Percentiles rank a stretch among this genome's conserved stretches.
Evolutionary conservation across 2,888 invertebrate genomes (phyloP).

Genomic region (Danaus chrysippus): DNA sequence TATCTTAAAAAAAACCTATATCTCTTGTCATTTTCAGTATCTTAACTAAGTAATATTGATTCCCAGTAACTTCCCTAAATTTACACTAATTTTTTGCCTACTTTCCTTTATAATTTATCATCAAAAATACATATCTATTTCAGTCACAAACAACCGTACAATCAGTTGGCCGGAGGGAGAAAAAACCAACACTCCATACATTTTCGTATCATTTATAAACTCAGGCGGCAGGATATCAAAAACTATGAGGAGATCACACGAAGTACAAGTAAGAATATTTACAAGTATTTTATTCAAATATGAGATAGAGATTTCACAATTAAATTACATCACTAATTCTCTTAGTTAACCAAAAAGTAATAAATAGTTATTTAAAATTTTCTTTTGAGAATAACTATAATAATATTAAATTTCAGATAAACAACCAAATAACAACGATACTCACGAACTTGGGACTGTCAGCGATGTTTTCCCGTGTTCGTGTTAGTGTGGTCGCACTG

Average conservation of each 20-base stretch:
- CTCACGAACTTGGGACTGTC: constrained; percentile 49
- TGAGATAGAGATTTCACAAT: too few relatives aligned
- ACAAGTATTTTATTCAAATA: neutral
- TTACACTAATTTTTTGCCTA: neutral
- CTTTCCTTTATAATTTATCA: neutral
- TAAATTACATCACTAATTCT: too few relatives aligned
- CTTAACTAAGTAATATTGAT: too few relatives aligned
- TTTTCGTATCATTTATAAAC: constrained; percentile 82
- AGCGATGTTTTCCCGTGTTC: constrained; percentile 43
- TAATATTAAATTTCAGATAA: constrained; percentile 34
- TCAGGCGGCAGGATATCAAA: constrained; percentile 82
- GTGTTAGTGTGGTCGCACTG: constrained; percentile 54
- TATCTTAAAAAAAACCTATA: too few relatives aligned
- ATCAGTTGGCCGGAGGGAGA: constrained; percentile 58
- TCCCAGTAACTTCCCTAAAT: too few relatives aligned
- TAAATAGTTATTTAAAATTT: neutral
- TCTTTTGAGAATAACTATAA: neutral
- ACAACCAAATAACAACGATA: constrained; percentile 51
- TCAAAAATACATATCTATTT: neutral
- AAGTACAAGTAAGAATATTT: constrained; percentile 81
- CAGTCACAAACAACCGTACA: constrained; percentile 37
- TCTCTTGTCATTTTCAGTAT: too few relatives aligned
- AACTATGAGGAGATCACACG: constrained; percentile 81
- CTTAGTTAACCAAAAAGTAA: too few relatives aligned
- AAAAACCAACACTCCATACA: constrained; percentile 64